Conservation (phyloP, 2,797 vertebrate genomes). For the Oophaga sylvatica region DNA sequence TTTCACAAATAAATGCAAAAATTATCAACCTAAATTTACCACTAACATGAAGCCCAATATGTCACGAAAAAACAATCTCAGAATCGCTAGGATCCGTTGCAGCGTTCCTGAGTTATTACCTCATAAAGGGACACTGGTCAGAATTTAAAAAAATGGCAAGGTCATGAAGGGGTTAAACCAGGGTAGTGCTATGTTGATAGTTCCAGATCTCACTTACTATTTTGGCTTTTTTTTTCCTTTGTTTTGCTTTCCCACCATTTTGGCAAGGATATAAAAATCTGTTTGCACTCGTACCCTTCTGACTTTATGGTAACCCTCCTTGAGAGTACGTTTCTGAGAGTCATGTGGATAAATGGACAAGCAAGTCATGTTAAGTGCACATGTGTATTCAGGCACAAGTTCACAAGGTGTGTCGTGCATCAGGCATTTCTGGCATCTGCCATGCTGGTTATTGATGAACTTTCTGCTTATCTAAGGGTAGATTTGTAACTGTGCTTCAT, state of each 20-base stretch:
- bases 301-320: not conserved
- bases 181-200: too few species aligned
- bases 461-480: constrained; percentile 44
- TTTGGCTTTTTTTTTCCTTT: not conserved
- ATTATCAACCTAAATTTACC: too few species aligned
- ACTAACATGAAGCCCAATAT: too few species aligned
- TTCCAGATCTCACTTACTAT: not conserved
- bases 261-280: not conserved
- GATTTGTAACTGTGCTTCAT: constrained; percentile 6
- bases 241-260: not conserved
- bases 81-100: too few species aligned
- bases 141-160: too few species aligned
- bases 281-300: not conserved
- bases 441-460: constrained; percentile 48
- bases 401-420: constrained; percentile 30
- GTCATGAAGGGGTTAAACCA: too few species aligned
- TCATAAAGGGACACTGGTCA: too few species aligned
- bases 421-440: constrained; percentile 54
- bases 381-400: constrained; percentile 36
- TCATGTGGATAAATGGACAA: not conserved
- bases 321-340: not conserved
- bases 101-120: too few species aligned
- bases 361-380: not conserved
- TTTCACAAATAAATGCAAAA: too few species aligned
- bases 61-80: too few species aligned